These are phyloP conservation scores for Brachypodius melanocephalos DNA, from an alignment of 2,113 vertebrate genomes.

Conservation along the genomic window DNA sequence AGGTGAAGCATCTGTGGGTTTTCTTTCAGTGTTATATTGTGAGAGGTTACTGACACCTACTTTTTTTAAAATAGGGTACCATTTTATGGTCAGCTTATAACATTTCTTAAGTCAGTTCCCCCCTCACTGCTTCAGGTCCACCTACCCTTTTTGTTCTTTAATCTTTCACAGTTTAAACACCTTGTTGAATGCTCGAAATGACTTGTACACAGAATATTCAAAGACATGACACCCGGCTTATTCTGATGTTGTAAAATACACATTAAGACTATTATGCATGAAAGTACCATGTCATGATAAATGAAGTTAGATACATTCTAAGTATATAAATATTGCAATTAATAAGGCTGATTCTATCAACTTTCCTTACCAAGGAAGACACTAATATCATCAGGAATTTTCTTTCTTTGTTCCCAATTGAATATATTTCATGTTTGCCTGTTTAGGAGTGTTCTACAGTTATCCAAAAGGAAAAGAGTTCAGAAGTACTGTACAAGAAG, in stretches of 20 bases:
- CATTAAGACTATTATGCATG: not conserved
- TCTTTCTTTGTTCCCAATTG: not conserved
- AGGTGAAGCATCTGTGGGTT: not conserved
- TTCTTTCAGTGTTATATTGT: not conserved
- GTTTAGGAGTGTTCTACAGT: not conserved
- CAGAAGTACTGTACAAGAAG: not conserved
- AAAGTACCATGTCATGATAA: not conserved
- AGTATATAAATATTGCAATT: not conserved
- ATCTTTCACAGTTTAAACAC: not conserved
- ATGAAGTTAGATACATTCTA: not conserved
- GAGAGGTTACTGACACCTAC: not conserved
- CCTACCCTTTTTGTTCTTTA: not conserved
- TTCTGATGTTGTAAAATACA: not conserved
- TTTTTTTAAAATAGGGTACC: not conserved
- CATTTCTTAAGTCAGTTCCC: not conserved
- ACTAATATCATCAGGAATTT: not conserved
- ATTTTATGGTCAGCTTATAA: not conserved
- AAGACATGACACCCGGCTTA: not conserved
- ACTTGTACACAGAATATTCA: not conserved
- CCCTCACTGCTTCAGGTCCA: not conserved
- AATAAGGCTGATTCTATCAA: not conserved
- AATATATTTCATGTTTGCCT: not conserved
- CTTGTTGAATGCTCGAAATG: not conserved
- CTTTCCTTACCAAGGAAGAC: not conserved
- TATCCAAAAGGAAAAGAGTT: not conserved